Base-by-base conservation (phyloP, 2,113 vertebrate species). In the Rafetus swinhoei region DNA sequence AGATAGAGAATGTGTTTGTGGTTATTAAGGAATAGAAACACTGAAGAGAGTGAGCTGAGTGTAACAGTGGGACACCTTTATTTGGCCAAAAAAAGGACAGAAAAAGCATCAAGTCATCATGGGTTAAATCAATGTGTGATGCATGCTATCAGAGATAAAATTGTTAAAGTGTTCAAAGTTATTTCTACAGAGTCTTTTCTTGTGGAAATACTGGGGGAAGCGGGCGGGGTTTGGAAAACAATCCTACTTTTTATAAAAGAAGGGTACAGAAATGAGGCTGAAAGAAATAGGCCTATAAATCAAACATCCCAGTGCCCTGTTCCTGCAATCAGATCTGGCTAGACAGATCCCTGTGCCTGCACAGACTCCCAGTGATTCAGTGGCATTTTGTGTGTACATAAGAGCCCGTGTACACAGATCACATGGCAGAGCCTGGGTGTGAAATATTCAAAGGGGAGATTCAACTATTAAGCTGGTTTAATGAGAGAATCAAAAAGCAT, bases 201-300 rank as follows among this genome's bases (percentile, higher is more conserved):
- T 25, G 60, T 76, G 54, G 59, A 88, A 88, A 87, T 90, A 87
- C 86, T 81, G 24, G 5, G 12, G 12, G 4, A 35, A 35, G n/a
- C 9, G 9, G 15, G n/a, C 9, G 9, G 15, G 7, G 59, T 6
- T 80, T 82, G 84, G 77, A 22, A 94, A 92, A 90, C 53, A 82
- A 55, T 84, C 93, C 53, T 86, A 79, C 90, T 93, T 69, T 86
- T 86, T 92, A 81, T 50, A 82, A 69, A 81, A 65, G 89, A 87
- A 92, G 52, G 69, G 84, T n/a, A 86, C 85, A 87, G 86, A 94
- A 93, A 95, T 85, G 88, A 95, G 90, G 60, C 83, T 79, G 87
- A 54, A 89, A 92, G 81, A 89, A 96, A 97, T 96, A 88, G 96
- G 60, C 57, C 93, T 60, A 95, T 96, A 97, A 97, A 97, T 96